Conservation (phyloP, 2,113 vertebrate genomes). For the Marcusenius ussheri region DNA sequence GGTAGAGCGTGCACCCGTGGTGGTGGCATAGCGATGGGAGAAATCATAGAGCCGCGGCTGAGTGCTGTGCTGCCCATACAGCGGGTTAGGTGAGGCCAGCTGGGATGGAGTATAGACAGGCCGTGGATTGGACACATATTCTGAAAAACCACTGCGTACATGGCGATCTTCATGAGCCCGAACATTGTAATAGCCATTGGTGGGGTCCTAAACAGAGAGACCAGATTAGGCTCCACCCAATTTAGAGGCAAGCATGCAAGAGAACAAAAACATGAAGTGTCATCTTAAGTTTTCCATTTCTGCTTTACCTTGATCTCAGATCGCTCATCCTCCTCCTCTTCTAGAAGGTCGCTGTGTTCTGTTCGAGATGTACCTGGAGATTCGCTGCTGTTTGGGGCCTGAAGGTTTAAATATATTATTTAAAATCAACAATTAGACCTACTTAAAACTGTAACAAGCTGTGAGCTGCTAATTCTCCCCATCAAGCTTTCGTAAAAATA, state of each 20-base stretch:
- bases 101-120: constrained; percentile 66
- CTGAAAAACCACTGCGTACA: constrained; percentile 65
- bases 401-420: constrained; percentile 26
- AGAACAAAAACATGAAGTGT: not conserved
- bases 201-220: constrained; percentile 65
- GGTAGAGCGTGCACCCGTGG: constrained; percentile 52
- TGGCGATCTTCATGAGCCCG: constrained; percentile 71
- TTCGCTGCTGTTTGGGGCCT: constrained; percentile 76
- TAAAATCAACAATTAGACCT: constrained; percentile 4
- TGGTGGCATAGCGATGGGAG: constrained; percentile 63
- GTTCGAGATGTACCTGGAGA: constrained; percentile 72
- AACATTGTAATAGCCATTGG: constrained; percentile 86
- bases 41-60: constrained; percentile 72
- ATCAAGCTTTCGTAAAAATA: not conserved
- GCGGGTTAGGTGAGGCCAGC: constrained; percentile 57
- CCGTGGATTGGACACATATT: constrained; percentile 62
- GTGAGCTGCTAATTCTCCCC: not conserved
- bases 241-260: not conserved
- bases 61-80: constrained; percentile 58
- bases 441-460: not conserved
- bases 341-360: constrained; percentile 73
- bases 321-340: constrained; percentile 72
- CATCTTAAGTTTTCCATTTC: not conserved
- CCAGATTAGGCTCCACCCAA: not conserved
- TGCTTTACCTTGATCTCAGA: constrained; percentile 70